Percentiles rank a stretch among this genome's conserved stretches.
Evolutionary conservation across 2,113 vertebrate genomes (phyloP).

Genomic region (Microcebus murinus): DNA sequence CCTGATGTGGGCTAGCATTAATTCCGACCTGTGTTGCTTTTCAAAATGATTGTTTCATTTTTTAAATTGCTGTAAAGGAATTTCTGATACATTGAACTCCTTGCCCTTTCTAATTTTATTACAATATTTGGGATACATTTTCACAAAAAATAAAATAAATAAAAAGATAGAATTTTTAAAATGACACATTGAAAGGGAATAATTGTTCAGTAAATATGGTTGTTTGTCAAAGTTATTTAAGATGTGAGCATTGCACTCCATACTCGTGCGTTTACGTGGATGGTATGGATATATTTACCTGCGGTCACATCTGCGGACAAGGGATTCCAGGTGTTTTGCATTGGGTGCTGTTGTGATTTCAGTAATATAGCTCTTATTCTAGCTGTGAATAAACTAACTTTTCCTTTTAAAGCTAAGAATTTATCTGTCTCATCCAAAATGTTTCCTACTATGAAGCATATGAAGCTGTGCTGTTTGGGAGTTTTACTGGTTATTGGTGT

Average conservation of each 20-base stretch:
- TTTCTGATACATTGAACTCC: background rate
- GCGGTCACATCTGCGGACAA: background rate
- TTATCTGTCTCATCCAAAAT: background rate
- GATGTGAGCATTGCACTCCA: background rate
- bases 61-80: background rate
- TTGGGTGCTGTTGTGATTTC: background rate
- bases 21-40: background rate
- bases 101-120: background rate
- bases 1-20: background rate
- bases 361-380: background rate
- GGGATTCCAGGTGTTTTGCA: background rate
- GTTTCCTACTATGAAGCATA: background rate
- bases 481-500: background rate
- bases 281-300: background rate
- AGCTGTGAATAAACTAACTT: background rate
- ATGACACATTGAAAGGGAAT: background rate
- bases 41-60: background rate
- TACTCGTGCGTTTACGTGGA: background rate
- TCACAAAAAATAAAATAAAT: background rate
- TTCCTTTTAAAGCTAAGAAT: conserved; percentile 7
- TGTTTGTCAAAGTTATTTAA: background rate
- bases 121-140: background rate
- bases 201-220: background rate
- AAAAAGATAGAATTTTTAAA: background rate
- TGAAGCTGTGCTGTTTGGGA: background rate